These are phyloP conservation scores for Pegoplata infirma DNA, from an alignment of 2,888 invertebrate species.

Conservation along the genomic window DNA sequence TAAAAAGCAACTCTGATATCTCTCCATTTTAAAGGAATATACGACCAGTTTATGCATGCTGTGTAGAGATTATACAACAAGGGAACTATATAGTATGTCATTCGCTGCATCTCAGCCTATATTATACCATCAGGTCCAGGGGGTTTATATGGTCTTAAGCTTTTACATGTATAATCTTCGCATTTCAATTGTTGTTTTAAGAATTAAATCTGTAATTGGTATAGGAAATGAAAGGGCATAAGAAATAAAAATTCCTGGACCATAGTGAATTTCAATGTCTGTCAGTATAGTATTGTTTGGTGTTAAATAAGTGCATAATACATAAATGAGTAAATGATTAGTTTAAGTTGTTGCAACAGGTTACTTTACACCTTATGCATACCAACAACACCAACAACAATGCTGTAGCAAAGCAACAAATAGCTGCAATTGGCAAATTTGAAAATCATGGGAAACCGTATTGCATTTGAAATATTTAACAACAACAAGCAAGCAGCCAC, in stretches of 20 bases:
- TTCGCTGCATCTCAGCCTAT: too few relatives aligned
- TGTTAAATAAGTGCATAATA: constrained; percentile 5
- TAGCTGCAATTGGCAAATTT: constrained; percentile 53
- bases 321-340: constrained; percentile 59
- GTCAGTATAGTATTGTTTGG: background rate
- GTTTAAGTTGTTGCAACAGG: constrained; percentile 61
- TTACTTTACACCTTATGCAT: constrained; percentile 60
- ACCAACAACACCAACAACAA: constrained; percentile 10
- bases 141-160: too few relatives aligned
- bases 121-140: too few relatives aligned
- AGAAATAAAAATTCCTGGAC: background rate
- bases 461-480: constrained; percentile 29
- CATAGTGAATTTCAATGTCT: background rate
- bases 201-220: too few relatives aligned
- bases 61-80: too few relatives aligned
- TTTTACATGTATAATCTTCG: too few relatives aligned
- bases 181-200: too few relatives aligned
- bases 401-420: constrained; percentile 13
- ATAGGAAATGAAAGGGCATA: too few relatives aligned
- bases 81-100: too few relatives aligned
- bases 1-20: too few relatives aligned
- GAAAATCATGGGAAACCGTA: constrained; percentile 58
- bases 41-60: too few relatives aligned
- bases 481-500: constrained; percentile 27
- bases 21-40: too few relatives aligned